A percentile compares a stretch with the other conserved stretches of the same genome.
phyloP scores from a whole-genome alignment of 2,113 vertebrate genomes.

The Mesitornis unicolor region DNA sequence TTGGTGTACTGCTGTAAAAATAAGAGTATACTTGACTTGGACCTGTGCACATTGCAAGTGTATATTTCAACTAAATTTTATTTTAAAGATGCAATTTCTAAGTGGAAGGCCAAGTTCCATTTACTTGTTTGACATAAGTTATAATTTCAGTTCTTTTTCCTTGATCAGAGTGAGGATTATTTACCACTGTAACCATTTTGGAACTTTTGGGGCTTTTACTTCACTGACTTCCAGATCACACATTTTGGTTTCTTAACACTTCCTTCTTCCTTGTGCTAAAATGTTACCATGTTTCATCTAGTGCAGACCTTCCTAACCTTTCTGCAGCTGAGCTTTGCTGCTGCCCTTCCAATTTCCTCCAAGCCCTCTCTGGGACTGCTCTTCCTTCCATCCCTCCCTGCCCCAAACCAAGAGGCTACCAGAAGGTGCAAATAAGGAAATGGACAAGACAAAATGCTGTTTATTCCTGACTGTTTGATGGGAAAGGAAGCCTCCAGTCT shows the following conservation, averaged over 20 bases:
- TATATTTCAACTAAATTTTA: neutral
- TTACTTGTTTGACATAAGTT: neutral
- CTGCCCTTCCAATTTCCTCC: neutral
- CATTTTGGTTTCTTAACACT: neutral
- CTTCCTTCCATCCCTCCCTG: neutral
- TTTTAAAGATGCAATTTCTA: neutral
- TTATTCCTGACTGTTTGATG: neutral
- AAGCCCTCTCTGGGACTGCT: rapidly evolving
- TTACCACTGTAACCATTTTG: neutral
- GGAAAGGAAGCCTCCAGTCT: neutral
- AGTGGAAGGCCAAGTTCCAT: neutral
- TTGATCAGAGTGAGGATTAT: neutral
- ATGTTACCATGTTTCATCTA: neutral
- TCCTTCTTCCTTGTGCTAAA: neutral
- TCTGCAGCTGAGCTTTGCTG: neutral
- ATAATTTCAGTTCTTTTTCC: neutral
- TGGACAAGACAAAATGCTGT: neutral
- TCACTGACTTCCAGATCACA: neutral
- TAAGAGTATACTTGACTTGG: neutral
- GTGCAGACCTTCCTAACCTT: neutral
- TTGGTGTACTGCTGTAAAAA: neutral
- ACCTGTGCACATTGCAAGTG: neutral
- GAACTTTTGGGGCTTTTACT: neutral
- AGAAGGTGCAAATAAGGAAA: neutral
- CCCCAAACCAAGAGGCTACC: neutral